Base-by-base conservation (phyloP, 1,140 invertebrate genomes). In the Leptinotarsa defecta region DNA sequence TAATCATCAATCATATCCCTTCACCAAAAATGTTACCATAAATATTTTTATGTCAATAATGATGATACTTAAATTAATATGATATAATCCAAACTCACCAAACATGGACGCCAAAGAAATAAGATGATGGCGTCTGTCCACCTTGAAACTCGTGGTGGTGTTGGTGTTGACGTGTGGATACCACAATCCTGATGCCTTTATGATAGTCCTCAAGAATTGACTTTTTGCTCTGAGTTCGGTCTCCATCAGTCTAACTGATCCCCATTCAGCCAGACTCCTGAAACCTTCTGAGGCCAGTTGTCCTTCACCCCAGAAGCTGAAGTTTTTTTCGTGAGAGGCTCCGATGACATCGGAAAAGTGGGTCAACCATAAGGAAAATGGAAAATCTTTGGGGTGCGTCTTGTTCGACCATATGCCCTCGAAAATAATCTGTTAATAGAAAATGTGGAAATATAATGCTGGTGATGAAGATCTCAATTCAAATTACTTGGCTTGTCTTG, bases 321-420 rank as follows among this genome's bases (percentile, higher is more conserved):
- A 99, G 82, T 95, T 94, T 1, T 90, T 89, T 64, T 93, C 93
- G 83, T 99, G 98, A 0, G 95, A 94, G 6, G 96, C 98, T 0
- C 98, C 98, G 78, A 99, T 95, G 27, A 99, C 90, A 86, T 99
- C 98, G 13, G 97, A 99, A 87, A 99, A 99, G 86, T 99, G 98
- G 0, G 97, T 96, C 77, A 98, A 86, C 92, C 94, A 96, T 20
- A 91, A 84, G 13, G 93, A 92, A 79, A 93, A 91, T 5, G 98
- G 98, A 86, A 95, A 99, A 85, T 99, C 95, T 87, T 96, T 98
- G 0, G 98, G 98, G 86, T 99, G 98, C 0, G 97, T 99, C 81
- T 93, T 89, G 73, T 94, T 91, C 0, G 96, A 97, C 98, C 98
- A 99, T 20, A 98, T 90, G 0, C 98, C 98, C 87, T 99, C 93